Evolutionary conservation across 2,888 invertebrate genomes (phyloP).

Genomic region (Chromoteleia sp.): DNA sequence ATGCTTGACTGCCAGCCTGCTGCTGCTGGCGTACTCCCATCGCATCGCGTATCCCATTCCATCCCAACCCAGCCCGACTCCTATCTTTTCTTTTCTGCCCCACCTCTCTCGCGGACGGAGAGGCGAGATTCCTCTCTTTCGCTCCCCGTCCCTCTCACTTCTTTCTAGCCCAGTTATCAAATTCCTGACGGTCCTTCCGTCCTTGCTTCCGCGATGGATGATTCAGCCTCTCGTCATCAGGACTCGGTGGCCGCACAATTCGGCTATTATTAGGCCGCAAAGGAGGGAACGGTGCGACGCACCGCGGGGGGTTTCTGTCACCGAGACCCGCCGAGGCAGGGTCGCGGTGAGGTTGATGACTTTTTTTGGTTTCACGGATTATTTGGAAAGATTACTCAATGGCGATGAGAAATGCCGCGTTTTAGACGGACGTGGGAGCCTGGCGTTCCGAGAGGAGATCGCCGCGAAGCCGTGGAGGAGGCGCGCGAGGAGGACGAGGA

Average conservation of each 20-base stretch:
- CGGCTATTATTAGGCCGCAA: constrained; percentile 40
- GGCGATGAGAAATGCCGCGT: constrained; percentile 23
- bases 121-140: constrained; percentile 30
- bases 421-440: constrained; percentile 43
- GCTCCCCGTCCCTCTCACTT: neutral
- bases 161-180: constrained; percentile 49
- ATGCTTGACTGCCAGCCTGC: constrained; percentile 64
- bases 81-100: constrained; percentile 45
- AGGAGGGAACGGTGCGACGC: neutral
- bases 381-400: constrained; percentile 45
- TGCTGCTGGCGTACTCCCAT: constrained; percentile 59
- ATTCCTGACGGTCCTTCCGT: constrained; percentile 49
- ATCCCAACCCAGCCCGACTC: constrained; percentile 54
- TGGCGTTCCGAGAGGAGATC: neutral
- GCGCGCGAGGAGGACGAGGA: constrained; percentile 2
- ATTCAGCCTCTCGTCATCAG: constrained; percentile 33
- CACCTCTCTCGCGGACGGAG: constrained; percentile 8
- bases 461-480: constrained; percentile 2
- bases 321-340: neutral
- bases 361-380: constrained; percentile 52
- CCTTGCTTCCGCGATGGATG: constrained; percentile 58
- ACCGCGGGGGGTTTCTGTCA: constrained; percentile 31
- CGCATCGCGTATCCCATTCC: constrained; percentile 63
- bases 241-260: constrained; percentile 6
- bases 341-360: constrained; percentile 48